Conservation (phyloP, 2,797 vertebrate genomes). For the Limnodromus scolopaceus region DNA sequence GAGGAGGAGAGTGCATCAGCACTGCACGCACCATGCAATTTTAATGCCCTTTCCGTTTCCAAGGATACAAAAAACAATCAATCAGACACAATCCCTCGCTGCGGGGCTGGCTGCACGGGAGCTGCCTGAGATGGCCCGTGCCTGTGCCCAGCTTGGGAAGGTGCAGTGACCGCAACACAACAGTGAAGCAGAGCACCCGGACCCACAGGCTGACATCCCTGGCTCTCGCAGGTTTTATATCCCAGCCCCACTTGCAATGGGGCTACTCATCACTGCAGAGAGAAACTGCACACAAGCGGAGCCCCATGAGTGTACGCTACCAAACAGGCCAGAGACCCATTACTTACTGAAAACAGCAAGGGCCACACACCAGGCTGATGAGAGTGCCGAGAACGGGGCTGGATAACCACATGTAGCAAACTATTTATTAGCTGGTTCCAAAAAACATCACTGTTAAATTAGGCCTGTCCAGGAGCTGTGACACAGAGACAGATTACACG, state of each 20-base stretch:
- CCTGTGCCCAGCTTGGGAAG: not conserved
- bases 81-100: not conserved
- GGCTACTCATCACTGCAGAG: not conserved
- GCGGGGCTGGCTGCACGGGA: not conserved
- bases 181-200: not conserved
- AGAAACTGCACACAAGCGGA: not conserved
- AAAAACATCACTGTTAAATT: not conserved
- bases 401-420: not conserved
- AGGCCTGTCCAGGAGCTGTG: not conserved
- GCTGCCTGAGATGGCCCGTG: accelerated
- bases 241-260: not conserved
- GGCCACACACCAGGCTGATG: not conserved
- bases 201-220: not conserved
- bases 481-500: not conserved
- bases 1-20: not conserved
- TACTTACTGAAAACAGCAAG: not conserved
- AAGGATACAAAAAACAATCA: slow-evolving; percentile 55
- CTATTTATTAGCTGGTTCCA: not conserved
- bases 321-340: not conserved
- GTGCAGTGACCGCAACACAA: accelerated
- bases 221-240: accelerated
- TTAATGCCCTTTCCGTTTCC: slow-evolving; percentile 64
- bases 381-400: not conserved
- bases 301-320: not conserved
- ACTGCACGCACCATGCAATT: slow-evolving; percentile 25